phyloP scores from a whole-genome alignment of 1,140 invertebrate species.

The Pararge aegeria region DNA sequence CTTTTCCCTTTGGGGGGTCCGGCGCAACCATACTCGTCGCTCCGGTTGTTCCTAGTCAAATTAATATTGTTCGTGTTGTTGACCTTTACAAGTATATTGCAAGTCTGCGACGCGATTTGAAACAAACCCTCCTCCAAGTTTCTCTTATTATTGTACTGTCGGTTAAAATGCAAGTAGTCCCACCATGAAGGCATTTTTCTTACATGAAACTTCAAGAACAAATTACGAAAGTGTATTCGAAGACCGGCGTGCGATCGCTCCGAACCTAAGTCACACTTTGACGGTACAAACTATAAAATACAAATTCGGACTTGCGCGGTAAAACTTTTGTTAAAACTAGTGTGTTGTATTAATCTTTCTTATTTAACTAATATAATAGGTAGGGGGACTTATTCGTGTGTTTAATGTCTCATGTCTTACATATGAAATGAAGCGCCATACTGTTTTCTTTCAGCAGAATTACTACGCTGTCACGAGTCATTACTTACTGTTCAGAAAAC shows the following conservation, averaged over 20 bases:
- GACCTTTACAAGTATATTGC: slow-evolving; percentile 86
- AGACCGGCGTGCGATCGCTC: slow-evolving; percentile 45
- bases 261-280: slow-evolving; percentile 39
- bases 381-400: slow-evolving; percentile 6
- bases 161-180: slow-evolving; percentile 79
- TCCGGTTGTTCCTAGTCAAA: slow-evolving; percentile 82
- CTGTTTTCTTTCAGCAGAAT: not conserved
- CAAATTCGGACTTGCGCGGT: slow-evolving; percentile 63
- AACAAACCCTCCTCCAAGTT: slow-evolving; percentile 86
- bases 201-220: slow-evolving; percentile 38
- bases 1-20: slow-evolving; percentile 64
- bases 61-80: slow-evolving; percentile 87
- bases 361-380: slow-evolving; percentile 17
- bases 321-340: slow-evolving; percentile 35
- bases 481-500: slow-evolving; percentile 10
- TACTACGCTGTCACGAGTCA: not conserved
- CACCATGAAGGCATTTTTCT: slow-evolving; percentile 81
- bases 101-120: slow-evolving; percentile 86
- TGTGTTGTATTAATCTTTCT: slow-evolving; percentile 29
- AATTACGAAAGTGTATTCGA: slow-evolving; percentile 23
- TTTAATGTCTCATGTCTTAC: slow-evolving; percentile 8
- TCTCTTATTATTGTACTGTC: slow-evolving; percentile 74
- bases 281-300: slow-evolving; percentile 20
- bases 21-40: slow-evolving; percentile 81
- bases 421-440: not conserved